Evolutionary conservation across 2,888 invertebrate species (phyloP).

Genomic region (Ashinkailepas kermadecensis): DNA sequence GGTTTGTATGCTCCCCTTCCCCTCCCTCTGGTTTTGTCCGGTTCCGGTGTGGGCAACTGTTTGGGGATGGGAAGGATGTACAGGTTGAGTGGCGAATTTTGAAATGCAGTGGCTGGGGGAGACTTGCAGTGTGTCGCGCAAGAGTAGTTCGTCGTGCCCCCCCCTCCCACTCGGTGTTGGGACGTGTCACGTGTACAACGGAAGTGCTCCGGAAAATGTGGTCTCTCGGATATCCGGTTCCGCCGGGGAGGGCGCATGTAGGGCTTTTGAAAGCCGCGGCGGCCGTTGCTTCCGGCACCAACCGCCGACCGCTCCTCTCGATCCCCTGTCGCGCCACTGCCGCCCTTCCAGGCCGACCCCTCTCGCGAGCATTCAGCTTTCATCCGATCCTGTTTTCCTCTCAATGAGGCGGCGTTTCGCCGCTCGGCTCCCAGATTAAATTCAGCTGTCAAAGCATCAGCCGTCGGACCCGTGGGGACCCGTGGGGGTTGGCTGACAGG

Average conservation of each 20-base stretch:
- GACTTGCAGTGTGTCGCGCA: no score
- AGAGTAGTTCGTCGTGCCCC: no score
- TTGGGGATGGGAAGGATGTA: neutral
- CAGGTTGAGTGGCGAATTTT: neutral
- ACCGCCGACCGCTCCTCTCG: no score
- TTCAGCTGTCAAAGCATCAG: conserved; percentile 15
- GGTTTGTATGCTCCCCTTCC: neutral
- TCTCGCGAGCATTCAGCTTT: neutral
- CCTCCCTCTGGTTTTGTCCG: neutral
- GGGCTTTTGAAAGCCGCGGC: no score
- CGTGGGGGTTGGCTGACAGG: neutral
- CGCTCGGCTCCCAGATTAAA: neutral
- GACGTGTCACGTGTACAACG: no score
- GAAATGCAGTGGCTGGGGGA: neutral
- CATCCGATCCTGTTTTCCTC: neutral
- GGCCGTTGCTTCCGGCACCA: no score
- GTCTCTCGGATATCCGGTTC: no score
- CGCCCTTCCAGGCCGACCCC: neutral
- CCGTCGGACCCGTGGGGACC: neutral
- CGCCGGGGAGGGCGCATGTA: no score
- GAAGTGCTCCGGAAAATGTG: no score
- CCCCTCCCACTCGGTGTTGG: no score
- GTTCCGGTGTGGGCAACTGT: no score
- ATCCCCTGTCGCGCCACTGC: neutral
- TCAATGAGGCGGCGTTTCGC: neutral